Evolutionary conservation across 2,888 invertebrate species (phyloP).

Genomic region (Orthosia gracilis): DNA sequence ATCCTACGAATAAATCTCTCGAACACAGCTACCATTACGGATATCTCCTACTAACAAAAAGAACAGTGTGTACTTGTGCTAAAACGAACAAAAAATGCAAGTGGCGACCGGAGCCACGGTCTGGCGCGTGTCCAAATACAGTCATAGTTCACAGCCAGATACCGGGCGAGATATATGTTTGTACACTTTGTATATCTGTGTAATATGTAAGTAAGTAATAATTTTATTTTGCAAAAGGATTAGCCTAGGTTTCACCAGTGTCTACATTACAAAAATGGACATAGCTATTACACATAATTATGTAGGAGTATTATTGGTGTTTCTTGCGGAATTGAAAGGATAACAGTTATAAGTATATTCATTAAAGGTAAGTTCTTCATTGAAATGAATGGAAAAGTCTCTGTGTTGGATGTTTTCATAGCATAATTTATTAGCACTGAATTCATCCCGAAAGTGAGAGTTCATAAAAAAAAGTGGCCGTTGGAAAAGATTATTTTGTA

Average conservation of each 20-base stretch:
- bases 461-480: background rate
- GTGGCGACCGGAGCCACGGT: slow-evolving; percentile 70
- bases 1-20: slow-evolving; percentile 31
- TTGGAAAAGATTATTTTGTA: too few species aligned
- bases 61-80: slow-evolving; percentile 49
- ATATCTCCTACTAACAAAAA: slow-evolving; percentile 57
- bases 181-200: background rate
- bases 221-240: too few species aligned
- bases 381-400: background rate
- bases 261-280: too few species aligned
- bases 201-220: background rate
- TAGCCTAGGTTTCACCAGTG: too few species aligned
- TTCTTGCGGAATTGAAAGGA: background rate
- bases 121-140: slow-evolving; percentile 78
- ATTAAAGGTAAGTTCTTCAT: background rate
- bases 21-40: slow-evolving; percentile 43
- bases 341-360: background rate
- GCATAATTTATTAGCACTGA: background rate
- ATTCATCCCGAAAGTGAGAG: background rate
- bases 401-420: background rate
- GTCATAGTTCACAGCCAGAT: slow-evolving; percentile 61
- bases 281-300: too few species aligned
- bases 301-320: background rate
- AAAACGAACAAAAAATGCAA: slow-evolving; percentile 64
- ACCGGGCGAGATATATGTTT: slow-evolving; percentile 11